Percentiles rank a stretch among this genome's conserved stretches.
Evolutionary conservation across 1,140 invertebrate species (phyloP).

Genomic region (Wasmannia auropunctata): DNA sequence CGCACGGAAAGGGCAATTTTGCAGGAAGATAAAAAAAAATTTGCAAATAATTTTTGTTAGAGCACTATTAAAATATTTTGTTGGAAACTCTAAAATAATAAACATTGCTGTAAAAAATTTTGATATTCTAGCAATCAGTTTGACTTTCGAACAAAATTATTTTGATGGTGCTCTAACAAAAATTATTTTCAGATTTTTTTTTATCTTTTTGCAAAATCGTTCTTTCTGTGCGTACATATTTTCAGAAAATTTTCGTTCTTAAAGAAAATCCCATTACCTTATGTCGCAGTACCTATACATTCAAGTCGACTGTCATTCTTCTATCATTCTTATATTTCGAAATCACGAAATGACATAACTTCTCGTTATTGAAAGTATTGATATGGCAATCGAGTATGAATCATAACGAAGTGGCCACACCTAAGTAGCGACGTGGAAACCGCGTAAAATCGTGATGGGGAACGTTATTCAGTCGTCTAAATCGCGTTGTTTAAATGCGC

Average conservation of each 20-base stretch:
- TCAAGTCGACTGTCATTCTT: not conserved
- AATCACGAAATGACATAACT: not conserved
- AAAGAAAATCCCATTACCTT: not conserved
- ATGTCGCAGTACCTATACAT: not conserved
- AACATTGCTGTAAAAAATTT: too few relatives aligned
- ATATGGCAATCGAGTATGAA: conserved; percentile 17
- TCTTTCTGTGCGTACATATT: too few relatives aligned
- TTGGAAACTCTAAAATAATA: too few relatives aligned
- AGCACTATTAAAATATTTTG: too few relatives aligned
- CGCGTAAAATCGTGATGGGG: not conserved
- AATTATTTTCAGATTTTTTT: too few relatives aligned
- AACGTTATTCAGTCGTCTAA: not conserved
- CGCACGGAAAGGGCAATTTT: too few relatives aligned
- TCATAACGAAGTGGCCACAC: not conserved
- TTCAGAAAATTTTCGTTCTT: not conserved
- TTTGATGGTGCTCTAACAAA: too few relatives aligned
- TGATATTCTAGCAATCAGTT: too few relatives aligned
- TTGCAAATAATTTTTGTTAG: too few relatives aligned
- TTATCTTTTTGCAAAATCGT: too few relatives aligned
- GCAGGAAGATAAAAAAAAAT: too few relatives aligned
- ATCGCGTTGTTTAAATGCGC: conserved; percentile 11
- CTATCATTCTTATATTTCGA: not conserved
- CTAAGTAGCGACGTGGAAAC: not conserved
- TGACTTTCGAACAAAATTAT: too few relatives aligned
- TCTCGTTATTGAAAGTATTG: not conserved